Evolutionary conservation across 2,797 vertebrate genomes (phyloP), one percentile per base, ranked within the genome.

Genomic region (Lacerta agilis): DNA sequence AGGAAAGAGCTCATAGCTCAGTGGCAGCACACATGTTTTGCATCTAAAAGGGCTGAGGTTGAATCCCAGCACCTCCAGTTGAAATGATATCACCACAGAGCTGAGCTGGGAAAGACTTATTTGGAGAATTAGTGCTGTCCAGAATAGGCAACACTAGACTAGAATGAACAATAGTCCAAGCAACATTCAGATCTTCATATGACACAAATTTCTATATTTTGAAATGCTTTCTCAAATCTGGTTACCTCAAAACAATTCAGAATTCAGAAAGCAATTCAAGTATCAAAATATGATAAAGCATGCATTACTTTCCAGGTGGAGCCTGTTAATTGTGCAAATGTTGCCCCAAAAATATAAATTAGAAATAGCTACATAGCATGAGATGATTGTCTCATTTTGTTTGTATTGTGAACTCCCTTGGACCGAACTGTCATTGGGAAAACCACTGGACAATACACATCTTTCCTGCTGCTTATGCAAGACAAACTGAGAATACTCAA

Each of bases 381-480:
- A 49, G 9, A 1, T 61, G 45, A 8, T 0, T 79, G 78, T 78
- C 77, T 86, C 69, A 8, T 38, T 75, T 84, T 38, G 33, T 25
- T 88, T 92, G 36, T 87, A 13, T 20, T 79, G 33, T 72, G 86
- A 81, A 38, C 2, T 78, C 79, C 0, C 0, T 92, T 25, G 81
- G 82, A 93, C 15, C 5, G 73, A 3, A 85, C 86, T 76, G 79
- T 43, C 79, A 66, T 11, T 43, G 3, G 38, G 69, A 13, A 29
- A 87, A 43, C 55, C 49, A 75, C 13, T 18, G 17, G 55, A 66
- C 41, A 27, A 38, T 23, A 87, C 29, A 69, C 11, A 73, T 81
- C 27, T 45, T 81, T 73, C 49, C 33, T 17, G 0, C 0, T 78
- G 91, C 20, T 87, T 36, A 64, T 0, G 0, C 5, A 87, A 75